Evolutionary conservation across 2,888 invertebrate genomes (phyloP), one percentile per base, ranked within the genome.

Genomic region (Eristalis tenax): DNA sequence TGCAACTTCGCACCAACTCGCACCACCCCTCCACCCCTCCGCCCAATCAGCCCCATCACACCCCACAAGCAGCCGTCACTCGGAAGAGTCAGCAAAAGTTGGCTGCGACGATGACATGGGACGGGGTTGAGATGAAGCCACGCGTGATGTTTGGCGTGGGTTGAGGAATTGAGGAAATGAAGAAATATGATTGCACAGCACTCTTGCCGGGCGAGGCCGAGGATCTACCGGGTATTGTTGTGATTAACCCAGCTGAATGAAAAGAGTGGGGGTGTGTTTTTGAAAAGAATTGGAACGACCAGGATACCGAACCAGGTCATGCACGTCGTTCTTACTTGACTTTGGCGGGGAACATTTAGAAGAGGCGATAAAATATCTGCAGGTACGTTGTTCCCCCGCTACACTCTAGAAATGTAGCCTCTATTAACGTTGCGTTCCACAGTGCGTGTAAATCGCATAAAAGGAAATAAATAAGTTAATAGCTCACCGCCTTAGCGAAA

Each of bases 131-230:
- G 32, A 65, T 4, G 50, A 8, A 28, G 70, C 75, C 78, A 86
- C 75, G 83, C 78, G 83, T 86, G 83, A 78, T 75, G 74, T 86
- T 86, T 86, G 82, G 70, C 82, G 78, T 61, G 82, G 76, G 66
- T 71, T 82, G 66, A 83, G 83, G 43, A 70, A 74, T 75, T 83
- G 56, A 86, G 65, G 66, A 83, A 82, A 86, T 83, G 83, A 86
- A 86, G 86, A 86, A 86, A 79, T 78, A 86, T 83, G 69, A 86
- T 35, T 22, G 38, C 50, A 70, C 57, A 69, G 38, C 61, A 10
- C 35, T 63, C 15, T n/a, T 50, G 23, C 61, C 50, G 50, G 8
- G 50, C 38, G 18, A 15, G n/a, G 43, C 50, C 50, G 50, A 69
- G 59, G 11, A 56, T 59, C 61, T 69, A 26, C 23, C n/a, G 63